Conservation (phyloP, 1,140 invertebrate genomes). For the Hesperophylax magnus region DNA sequence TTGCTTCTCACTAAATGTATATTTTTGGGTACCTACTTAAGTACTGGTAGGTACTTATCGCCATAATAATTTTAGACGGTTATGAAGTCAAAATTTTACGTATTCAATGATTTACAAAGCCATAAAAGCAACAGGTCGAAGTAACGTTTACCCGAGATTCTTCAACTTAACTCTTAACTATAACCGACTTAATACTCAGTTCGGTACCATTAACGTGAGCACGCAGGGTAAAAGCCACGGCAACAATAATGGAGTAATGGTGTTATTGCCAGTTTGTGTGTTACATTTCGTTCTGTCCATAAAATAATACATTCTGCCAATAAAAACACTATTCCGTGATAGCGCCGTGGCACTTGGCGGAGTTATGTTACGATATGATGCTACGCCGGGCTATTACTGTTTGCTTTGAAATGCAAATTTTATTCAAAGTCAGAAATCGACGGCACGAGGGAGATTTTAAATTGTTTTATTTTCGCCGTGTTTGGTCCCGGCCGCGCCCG, state of each 20-base stretch:
- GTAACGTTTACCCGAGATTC: background rate
- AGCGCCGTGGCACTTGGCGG: constrained; percentile 19
- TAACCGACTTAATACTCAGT: background rate
- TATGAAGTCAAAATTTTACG: too few relatives aligned
- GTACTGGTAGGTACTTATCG: too few relatives aligned
- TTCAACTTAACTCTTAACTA: background rate
- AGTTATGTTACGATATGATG: constrained; percentile 28
- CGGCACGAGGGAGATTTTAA: constrained; percentile 30
- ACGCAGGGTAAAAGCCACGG: background rate
- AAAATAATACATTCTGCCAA: constrained; percentile 37
- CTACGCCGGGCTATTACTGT: constrained; percentile 23
- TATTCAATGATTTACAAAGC: too few relatives aligned
- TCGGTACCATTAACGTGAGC: constrained; percentile 4
- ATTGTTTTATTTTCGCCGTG: constrained; percentile 28
- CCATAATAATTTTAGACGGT: too few relatives aligned
- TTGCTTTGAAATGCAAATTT: constrained; percentile 40
- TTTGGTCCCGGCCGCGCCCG: constrained; percentile 1
- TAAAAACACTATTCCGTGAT: constrained; percentile 38
- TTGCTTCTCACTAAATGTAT: too few relatives aligned
- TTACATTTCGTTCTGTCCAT: constrained; percentile 23
- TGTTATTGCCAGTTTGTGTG: constrained; percentile 32
- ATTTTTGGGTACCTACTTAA: too few relatives aligned
- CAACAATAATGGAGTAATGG: background rate
- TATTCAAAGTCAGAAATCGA: constrained; percentile 40
- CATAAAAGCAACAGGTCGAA: constrained; percentile 9